These are phyloP conservation scores for Anthrax anthrax DNA, from an alignment of 2,888 invertebrate genomes.

Conservation along the genomic window DNA sequence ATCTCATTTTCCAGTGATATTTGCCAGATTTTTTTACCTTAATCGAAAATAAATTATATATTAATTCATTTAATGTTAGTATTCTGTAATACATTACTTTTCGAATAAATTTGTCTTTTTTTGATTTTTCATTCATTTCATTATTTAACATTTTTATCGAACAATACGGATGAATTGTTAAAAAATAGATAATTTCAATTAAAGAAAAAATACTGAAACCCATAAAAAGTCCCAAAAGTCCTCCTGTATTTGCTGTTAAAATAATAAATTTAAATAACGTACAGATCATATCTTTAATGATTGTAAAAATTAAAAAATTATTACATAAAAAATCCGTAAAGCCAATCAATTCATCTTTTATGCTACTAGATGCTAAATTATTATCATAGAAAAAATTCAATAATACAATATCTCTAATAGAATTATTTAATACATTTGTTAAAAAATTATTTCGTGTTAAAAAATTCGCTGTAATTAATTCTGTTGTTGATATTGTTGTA, in stretches of 20 bases:
- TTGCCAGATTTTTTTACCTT: no score
- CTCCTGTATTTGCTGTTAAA: constrained; percentile 53
- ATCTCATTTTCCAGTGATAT: no score
- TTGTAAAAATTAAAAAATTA: no score
- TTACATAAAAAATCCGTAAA: constrained; percentile 68
- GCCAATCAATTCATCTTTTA: constrained; percentile 65
- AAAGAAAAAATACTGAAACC: constrained; percentile 63
- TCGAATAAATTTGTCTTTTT: not conserved
- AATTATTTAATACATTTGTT: constrained; percentile 6
- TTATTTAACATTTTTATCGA: not conserved
- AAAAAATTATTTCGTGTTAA: not conserved
- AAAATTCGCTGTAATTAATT: constrained; percentile 33
- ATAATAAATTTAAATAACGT: not conserved
- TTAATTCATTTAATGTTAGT: no score
- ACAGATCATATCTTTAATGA: not conserved
- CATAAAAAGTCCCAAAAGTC: constrained; percentile 57
- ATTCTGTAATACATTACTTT: not conserved
- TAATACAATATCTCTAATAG: constrained; percentile 47
- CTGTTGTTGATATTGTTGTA: constrained; percentile 43
- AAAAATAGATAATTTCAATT: constrained; percentile 53
- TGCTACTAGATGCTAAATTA: constrained; percentile 51
- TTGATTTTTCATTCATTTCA: not conserved
- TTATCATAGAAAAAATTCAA: constrained; percentile 60
- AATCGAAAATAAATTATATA: no score
- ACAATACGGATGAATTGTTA: constrained; percentile 42